These are phyloP conservation scores for Euzophera pinguis DNA, from an alignment of 2,888 invertebrate species.

Conservation along the genomic window DNA sequence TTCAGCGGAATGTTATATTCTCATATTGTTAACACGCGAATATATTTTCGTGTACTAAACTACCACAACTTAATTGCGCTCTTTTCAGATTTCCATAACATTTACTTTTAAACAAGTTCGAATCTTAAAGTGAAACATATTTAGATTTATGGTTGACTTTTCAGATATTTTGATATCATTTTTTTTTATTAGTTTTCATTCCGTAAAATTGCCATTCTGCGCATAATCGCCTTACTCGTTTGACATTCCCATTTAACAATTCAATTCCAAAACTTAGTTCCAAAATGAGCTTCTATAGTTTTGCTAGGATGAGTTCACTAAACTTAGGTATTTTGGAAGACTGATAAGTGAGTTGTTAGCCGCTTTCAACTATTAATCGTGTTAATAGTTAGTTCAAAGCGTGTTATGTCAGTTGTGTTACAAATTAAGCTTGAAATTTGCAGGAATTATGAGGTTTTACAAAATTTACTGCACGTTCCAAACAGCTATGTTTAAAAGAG, in stretches of 20 bases:
- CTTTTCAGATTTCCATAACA: no score
- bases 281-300: slow-evolving; percentile 29
- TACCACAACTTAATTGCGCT: no score
- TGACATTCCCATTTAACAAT: slow-evolving; percentile 57
- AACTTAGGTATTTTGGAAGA: slow-evolving; percentile 45
- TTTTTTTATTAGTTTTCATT: not conserved
- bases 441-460: not conserved
- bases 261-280: slow-evolving; percentile 21
- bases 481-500: no score
- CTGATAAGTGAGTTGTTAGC: slow-evolving; percentile 43
- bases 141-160: no score
- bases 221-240: slow-evolving; percentile 28
- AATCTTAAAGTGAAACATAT: no score
- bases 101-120: no score
- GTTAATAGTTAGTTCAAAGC: slow-evolving; percentile 65
- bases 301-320: slow-evolving; percentile 46
- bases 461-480: not conserved
- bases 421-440: slow-evolving; percentile 10
- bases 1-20: not conserved
- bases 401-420: slow-evolving; percentile 34
- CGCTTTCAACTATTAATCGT: slow-evolving; percentile 67
- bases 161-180: no score
- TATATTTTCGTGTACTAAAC: no score
- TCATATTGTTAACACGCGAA: no score
- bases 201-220: not conserved